These are phyloP conservation scores for Gasterosteus nipponicus DNA, from an alignment of 2,113 vertebrate genomes.

Conservation along the genomic window DNA sequence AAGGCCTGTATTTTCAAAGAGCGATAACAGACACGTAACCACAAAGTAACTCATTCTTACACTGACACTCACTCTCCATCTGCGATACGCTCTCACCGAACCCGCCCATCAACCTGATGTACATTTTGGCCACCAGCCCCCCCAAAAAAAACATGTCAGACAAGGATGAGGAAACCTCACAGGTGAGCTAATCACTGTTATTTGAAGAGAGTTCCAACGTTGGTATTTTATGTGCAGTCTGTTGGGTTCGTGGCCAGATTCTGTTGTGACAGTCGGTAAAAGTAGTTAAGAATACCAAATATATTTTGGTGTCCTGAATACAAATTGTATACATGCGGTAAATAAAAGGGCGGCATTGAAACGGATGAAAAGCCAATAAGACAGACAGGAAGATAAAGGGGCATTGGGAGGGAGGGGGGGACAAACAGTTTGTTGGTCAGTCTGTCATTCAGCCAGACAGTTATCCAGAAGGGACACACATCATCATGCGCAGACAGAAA, in stretches of 20 bases:
- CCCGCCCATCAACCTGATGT: conserved; percentile 10
- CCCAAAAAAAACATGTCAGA: neutral
- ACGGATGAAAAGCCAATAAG: conserved; percentile 5
- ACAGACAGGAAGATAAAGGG: conserved; percentile 9
- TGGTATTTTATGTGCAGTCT: neutral
- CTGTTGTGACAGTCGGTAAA: neutral
- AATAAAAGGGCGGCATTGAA: conserved; percentile 13
- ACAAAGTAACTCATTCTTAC: conserved; percentile 40
- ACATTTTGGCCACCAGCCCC: conserved; percentile 4
- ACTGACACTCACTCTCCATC: conserved; percentile 52
- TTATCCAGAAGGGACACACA: conserved; percentile 23
- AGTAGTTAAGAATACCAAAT: neutral
- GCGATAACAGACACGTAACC: conserved; percentile 42
- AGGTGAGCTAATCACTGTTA: conserved; percentile 21
- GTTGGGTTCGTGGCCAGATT: neutral
- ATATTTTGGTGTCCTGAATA: neutral
- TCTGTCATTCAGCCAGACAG: conserved; percentile 47
- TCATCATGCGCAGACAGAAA: conserved; percentile 37
- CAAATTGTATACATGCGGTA: neutral
- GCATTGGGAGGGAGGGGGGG: neutral
- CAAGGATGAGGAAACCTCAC: conserved; percentile 24
- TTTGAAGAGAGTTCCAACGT: neutral
- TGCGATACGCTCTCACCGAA: conserved; percentile 27
- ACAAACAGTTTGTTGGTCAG: conserved; percentile 31
- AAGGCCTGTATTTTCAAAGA: conserved; percentile 30